Evolutionary conservation across 2,113 vertebrate species (phyloP), one percentile per base, ranked within the genome.

Genomic region (Anoplopoma fimbria): DNA sequence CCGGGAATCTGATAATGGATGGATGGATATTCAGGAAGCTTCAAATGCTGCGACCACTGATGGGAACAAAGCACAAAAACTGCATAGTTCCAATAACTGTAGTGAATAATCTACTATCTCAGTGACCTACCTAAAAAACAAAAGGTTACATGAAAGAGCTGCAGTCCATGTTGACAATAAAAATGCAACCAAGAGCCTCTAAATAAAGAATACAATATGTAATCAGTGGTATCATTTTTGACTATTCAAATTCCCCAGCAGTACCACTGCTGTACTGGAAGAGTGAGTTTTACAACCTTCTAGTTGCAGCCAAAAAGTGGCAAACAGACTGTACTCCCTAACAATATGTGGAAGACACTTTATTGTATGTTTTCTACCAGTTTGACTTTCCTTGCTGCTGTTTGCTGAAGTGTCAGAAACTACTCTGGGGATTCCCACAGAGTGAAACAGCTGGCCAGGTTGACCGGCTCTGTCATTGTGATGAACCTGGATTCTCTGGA

Each of bases 401-500:
- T 58, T 57, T 74, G 29, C 55, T 9, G 64, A 40, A 25, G 64
- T 70, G 65, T 75, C 65, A 69, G 12, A 70, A 31, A 29, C 42
- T 4, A 33, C 75, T 69, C 12, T 2, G 42, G 61, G 36, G 62
- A 33, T 38, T 81, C 74, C 55, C 65, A 33, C 67, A 5, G 72
- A 67, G 64, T 9, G 49, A 76, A 71, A 7, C 77, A 82, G 79
- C 79, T 74, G 74, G 19, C 69, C 69, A n/a, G 40, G 75, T 58
- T 21, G 10, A 38, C 5, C 63, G 2, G 65, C 65, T 65, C 71
- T 25, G 57, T 69, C 31, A 76, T 31, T 2, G 13, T n/a, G 74
- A 65, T 47, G 73, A 55, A 68, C 67, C 61, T 27, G 53, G 69
- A 21, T 38, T 17, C 57, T 60, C 64, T 19, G 15, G 55, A 72